Percentiles rank a stretch among this genome's conserved stretches.
Conservation (phyloP, 1,140 invertebrate species). For the Melanaphis sacchari region DNA sequence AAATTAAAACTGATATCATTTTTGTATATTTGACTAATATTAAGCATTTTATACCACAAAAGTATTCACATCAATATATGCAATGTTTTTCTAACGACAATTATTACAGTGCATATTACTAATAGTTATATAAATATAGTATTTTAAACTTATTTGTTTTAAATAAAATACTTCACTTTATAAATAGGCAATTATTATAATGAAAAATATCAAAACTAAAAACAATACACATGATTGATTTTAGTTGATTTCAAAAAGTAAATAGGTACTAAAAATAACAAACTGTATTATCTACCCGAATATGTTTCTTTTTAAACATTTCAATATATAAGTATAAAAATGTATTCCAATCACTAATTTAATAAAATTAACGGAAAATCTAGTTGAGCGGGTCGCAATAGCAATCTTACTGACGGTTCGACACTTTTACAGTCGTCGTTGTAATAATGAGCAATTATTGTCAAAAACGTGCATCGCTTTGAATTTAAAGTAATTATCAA, state of each 20-base stretch:
- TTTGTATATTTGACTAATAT: too few relatives aligned
- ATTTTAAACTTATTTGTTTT: too few relatives aligned
- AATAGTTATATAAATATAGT: too few relatives aligned
- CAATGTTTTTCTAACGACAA: not conserved
- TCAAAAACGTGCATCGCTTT: not conserved
- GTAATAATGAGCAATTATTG: not conserved
- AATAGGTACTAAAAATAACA: not conserved
- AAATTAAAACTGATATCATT: too few relatives aligned
- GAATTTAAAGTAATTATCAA: not conserved
- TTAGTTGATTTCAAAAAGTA: not conserved
- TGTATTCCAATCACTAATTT: too few relatives aligned
- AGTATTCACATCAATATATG: not conserved
- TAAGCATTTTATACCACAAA: not conserved
- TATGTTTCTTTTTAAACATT: not conserved
- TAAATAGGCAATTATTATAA: not conserved
- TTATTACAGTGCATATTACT: not conserved
- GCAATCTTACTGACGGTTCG: not conserved
- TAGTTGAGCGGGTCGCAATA: not conserved
- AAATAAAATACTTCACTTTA: not conserved
- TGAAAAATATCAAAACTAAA: not conserved
- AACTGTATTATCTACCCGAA: not conserved
- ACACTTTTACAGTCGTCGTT: not conserved
- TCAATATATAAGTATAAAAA: too few relatives aligned
- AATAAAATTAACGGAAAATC: not conserved
- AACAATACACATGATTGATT: not conserved